These are phyloP conservation scores for Coccyzus lansbergi DNA, from an alignment of 2,797 vertebrate genomes.

Conservation along the genomic window DNA sequence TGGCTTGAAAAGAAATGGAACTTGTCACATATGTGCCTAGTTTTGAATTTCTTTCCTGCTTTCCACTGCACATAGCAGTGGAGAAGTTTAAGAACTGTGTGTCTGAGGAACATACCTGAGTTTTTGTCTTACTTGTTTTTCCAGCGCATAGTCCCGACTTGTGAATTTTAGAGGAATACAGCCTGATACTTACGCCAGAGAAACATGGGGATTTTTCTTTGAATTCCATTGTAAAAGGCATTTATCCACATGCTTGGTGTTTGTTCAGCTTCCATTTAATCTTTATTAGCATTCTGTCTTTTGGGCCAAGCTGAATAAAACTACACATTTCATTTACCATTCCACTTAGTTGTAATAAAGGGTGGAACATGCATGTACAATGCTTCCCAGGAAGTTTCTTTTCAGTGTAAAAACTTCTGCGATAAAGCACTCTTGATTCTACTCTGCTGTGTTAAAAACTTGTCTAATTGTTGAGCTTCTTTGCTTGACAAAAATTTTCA, in stretches of 20 bases:
- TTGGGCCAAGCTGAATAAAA: background rate
- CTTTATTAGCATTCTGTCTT: background rate
- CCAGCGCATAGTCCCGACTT: background rate
- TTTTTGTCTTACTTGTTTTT: background rate
- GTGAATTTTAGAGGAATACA: background rate
- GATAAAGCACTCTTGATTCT: background rate
- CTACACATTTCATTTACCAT: background rate
- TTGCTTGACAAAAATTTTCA: background rate
- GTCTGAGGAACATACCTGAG: background rate
- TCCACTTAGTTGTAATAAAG: background rate
- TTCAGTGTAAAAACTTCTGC: background rate
- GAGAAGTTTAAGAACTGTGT: background rate
- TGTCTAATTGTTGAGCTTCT: background rate
- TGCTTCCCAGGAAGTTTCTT: background rate
- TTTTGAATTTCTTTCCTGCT: background rate
- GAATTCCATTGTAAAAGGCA: background rate
- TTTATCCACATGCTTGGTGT: background rate
- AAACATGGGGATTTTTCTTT: background rate
- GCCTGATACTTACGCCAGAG: background rate
- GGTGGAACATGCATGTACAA: fast-evolving
- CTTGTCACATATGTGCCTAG: fast-evolving
- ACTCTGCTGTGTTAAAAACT: background rate
- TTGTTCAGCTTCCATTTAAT: background rate
- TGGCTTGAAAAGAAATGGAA: background rate
- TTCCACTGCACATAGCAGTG: background rate